Percentiles rank a stretch among this genome's conserved stretches.
These are phyloP conservation scores for Therioaphis trifolii DNA, from an alignment of 2,888 invertebrate species.

Conservation along the genomic window DNA sequence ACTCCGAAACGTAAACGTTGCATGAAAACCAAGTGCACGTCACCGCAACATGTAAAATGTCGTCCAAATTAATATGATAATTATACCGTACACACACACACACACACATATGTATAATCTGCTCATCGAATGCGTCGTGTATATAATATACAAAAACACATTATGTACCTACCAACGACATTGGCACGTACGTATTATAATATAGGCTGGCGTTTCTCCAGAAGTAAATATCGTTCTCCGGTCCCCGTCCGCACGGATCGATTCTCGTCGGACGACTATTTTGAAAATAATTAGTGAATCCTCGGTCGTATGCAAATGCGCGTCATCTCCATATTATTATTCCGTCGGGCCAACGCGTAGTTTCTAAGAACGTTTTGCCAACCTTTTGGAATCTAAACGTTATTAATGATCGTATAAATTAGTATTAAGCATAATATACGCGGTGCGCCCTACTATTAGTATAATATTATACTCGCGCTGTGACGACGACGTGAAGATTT, in stretches of 20 bases:
- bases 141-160: too few relatives aligned
- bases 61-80: not conserved
- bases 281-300: slow-evolving; percentile 31
- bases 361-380: not conserved
- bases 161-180: not conserved
- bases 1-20: too few relatives aligned
- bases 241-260: too few relatives aligned
- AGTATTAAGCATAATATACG: not conserved
- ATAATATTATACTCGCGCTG: too few relatives aligned
- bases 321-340: too few relatives aligned
- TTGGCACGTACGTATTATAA: not conserved
- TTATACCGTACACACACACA: too few relatives aligned
- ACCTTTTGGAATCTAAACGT: slow-evolving; percentile 1
- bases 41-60: too few relatives aligned
- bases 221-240: not conserved
- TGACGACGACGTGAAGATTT: not conserved
- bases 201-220: slow-evolving; percentile 45
- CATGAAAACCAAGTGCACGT: too few relatives aligned
- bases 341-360: not conserved
- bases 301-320: not conserved
- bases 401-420: not conserved
- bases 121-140: too few relatives aligned
- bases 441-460: not conserved
- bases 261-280: slow-evolving; percentile 26
- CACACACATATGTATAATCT: too few relatives aligned